Base-by-base conservation (phyloP, 2,113 vertebrate genomes). In the Caloenas nicobarica region DNA sequence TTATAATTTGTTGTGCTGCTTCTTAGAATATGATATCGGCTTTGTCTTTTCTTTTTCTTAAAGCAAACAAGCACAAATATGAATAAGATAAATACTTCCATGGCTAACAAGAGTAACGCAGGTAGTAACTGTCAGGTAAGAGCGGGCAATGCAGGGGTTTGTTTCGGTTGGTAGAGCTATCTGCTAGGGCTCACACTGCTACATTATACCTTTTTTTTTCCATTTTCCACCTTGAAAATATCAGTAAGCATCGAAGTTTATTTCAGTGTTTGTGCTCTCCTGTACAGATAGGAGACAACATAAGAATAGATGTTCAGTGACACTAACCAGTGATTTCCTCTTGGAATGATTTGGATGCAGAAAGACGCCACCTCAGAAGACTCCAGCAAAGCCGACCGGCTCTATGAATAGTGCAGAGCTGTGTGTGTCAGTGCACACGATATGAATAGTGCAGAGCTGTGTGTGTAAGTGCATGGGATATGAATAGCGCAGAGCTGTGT, bases 391-490 rank as follows among this genome's bases (percentile, higher is more conserved):
- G 69, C 69, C 90, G 86, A 88, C 3, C 94, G 66, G 80, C 80
- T 97, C 93, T 96, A 90, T 94, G 88, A 96, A 97, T 91, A 95
- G 91, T 44, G 54, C 60, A 50, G 78, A 10, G 61, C 76, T 54
- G 23, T 83, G 61, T 61, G 23, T 64, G 64, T 42, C 42, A 15
- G 42, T 15, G 42, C n/a, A n/a, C n/a, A n/a, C n/a, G n/a, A n/a
- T n/a, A n/a, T n/a, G n/a, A n/a, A n/a, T n/a, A n/a, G n/a, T n/a
- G n/a, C n/a, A n/a, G n/a, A n/a, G n/a, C n/a, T n/a, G n/a, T 16
- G 16, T 16, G 42, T 44, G 42, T 44, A 15, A 7, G 42, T 44
- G 42, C 42, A 44, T 16, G 5, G 16, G 42, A 16, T 17, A 16
- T 17, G 42, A 44, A 44, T 16, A 16, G 42, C 3, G 42, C 42